Percentiles rank a stretch among this genome's conserved stretches.
phyloP scores from a whole-genome alignment of 2,888 invertebrate species.

The Catocala fraxini region DNA sequence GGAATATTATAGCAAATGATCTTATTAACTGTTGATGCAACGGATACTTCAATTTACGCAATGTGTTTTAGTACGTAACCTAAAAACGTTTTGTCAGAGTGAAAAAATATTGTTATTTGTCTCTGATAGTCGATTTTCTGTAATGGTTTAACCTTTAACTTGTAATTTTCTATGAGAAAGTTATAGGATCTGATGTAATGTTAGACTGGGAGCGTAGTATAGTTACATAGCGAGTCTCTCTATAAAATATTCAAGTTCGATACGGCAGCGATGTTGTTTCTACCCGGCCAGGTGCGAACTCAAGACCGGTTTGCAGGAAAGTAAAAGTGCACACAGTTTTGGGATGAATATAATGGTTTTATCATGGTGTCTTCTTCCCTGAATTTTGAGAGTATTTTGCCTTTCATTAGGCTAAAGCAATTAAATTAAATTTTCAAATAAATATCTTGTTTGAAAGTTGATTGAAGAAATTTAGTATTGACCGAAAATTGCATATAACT shows the following conservation, averaged over 20 bases:
- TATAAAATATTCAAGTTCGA: conserved; percentile 11
- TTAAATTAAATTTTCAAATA: too few species aligned
- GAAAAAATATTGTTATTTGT: background rate
- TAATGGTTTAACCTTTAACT: background rate
- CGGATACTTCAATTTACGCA: conserved; percentile 16
- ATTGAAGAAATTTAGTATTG: too few species aligned
- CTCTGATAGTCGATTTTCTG: background rate
- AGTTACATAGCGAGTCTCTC: conserved; percentile 1
- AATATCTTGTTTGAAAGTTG: too few species aligned
- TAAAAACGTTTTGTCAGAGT: conserved; percentile 5
- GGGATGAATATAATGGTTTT: conserved; percentile 10
- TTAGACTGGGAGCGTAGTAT: background rate
- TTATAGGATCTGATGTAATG: conserved; percentile 4
- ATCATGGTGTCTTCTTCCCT: conserved; percentile 4
- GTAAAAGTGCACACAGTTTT: conserved; percentile 38
- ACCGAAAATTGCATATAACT: too few species aligned
- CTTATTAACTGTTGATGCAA: conserved; percentile 14
- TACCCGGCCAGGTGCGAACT: conserved; percentile 24
- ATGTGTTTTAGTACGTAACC: conserved; percentile 1
- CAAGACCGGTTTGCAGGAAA: conserved; percentile 43
- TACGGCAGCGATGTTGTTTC: conserved; percentile 4
- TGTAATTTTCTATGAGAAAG: conserved; percentile 8
- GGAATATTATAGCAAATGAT: conserved; percentile 18
- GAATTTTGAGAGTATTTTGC: background rate
- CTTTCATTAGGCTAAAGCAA: too few species aligned